Conservation (phyloP, 2,888 invertebrate genomes). For the Sepiola atlantica region DNA sequence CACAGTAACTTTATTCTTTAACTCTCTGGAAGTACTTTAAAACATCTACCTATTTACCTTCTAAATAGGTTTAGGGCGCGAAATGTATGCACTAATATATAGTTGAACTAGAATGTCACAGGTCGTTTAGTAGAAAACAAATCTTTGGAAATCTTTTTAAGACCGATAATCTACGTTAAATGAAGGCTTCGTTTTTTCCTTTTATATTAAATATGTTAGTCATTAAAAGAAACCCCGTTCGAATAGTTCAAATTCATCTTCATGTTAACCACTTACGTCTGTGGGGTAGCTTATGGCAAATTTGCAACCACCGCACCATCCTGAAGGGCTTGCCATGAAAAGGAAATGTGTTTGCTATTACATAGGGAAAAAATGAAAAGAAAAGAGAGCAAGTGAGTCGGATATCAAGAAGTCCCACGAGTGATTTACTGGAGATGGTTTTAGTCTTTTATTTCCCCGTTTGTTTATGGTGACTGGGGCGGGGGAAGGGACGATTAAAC, state of each 20-base stretch:
- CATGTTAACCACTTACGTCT: not conserved
- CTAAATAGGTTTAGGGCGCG: too few species aligned
- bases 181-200: not conserved
- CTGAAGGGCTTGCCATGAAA: not conserved
- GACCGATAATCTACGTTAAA: too few species aligned
- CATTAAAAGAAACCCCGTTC: not conserved
- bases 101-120: too few species aligned
- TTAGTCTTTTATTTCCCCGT: not conserved
- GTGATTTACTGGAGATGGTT: not conserved
- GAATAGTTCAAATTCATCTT: not conserved
- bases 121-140: too few species aligned
- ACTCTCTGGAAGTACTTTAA: too few species aligned
- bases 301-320: not conserved
- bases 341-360: not conserved
- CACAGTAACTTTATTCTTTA: too few species aligned
- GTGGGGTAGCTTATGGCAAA: not conserved
- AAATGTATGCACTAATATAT: too few species aligned
- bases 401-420: not conserved
- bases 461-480: not conserved
- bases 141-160: too few species aligned
- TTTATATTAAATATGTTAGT: not conserved
- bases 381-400: not conserved
- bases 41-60: too few species aligned
- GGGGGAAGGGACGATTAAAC: not conserved
- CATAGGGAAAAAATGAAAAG: not conserved